Conservation (phyloP, 2,113 vertebrate species). For the Talpa occidentalis region DNA sequence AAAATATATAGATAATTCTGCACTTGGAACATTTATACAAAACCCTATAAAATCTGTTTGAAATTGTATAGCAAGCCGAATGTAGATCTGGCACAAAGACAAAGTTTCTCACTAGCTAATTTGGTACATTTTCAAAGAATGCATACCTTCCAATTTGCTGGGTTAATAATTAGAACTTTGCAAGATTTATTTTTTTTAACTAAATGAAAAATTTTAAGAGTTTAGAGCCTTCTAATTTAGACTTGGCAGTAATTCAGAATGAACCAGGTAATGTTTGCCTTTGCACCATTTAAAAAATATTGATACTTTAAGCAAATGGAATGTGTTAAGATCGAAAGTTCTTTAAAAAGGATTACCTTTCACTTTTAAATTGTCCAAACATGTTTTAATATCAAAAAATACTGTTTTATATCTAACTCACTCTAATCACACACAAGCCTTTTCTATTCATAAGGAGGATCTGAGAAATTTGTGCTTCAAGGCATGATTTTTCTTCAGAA, state of each 20-base stretch:
- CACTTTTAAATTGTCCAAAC: neutral
- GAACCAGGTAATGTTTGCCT: neutral
- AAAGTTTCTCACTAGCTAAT: neutral
- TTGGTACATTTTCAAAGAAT: constrained; percentile 29
- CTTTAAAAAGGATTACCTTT: neutral
- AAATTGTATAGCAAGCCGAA: neutral
- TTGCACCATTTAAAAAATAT: neutral
- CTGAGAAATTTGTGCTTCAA: neutral
- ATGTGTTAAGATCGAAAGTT: neutral
- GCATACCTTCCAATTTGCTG: neutral
- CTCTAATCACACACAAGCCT: fast-evolving
- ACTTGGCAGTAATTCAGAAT: neutral
- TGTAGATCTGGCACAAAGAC: neutral
- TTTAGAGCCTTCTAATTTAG: neutral
- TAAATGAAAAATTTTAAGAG: constrained; percentile 5
- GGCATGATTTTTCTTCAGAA: neutral
- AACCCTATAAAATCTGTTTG: neutral
- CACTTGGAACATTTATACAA: constrained; percentile 6
- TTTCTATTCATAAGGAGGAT: neutral
- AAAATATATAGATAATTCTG: neutral
- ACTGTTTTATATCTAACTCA: neutral
- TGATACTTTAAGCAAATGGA: neutral
- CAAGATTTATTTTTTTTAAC: neutral
- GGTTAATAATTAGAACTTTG: constrained; percentile 14
- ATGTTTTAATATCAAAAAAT: neutral